phyloP scores from a whole-genome alignment of 2,888 invertebrate species.

The Lycia hirtaria region DNA sequence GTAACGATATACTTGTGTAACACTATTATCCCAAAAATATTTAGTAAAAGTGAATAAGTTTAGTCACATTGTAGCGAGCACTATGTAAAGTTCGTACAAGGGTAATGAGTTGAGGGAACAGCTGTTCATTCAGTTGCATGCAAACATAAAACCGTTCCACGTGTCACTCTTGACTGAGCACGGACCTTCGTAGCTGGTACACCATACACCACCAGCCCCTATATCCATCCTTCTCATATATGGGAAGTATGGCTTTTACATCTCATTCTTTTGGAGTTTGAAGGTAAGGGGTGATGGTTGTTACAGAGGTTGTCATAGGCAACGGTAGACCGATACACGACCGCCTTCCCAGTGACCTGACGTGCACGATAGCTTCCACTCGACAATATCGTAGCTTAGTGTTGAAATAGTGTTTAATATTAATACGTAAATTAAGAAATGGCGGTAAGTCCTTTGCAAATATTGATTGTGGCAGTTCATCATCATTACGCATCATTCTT shows the following conservation, averaged over 20 bases:
- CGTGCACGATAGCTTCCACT: constrained; percentile 65
- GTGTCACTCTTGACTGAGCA: constrained; percentile 79
- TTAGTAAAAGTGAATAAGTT: neutral
- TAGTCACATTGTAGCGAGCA: neutral
- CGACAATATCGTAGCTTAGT: constrained; percentile 57
- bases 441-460: constrained; percentile 36
- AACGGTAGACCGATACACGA: constrained; percentile 77
- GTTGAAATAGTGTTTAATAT: constrained; percentile 34
- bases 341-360: constrained; percentile 63
- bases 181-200: constrained; percentile 63
- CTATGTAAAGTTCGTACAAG: constrained; percentile 8
- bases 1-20: too few species aligned
- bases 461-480: neutral
- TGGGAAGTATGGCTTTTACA: constrained; percentile 49
- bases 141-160: constrained; percentile 59
- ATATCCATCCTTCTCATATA: constrained; percentile 60
- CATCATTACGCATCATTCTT: neutral
- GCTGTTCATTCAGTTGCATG: constrained; percentile 61
- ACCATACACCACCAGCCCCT: constrained; percentile 70
- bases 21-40: neutral
- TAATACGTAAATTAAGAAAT: constrained; percentile 8
- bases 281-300: constrained; percentile 73
- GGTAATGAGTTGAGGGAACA: constrained; percentile 55
- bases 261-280: constrained; percentile 61
- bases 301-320: constrained; percentile 78